Conservation (phyloP, 2,888 invertebrate genomes). For the Amiota communis region DNA sequence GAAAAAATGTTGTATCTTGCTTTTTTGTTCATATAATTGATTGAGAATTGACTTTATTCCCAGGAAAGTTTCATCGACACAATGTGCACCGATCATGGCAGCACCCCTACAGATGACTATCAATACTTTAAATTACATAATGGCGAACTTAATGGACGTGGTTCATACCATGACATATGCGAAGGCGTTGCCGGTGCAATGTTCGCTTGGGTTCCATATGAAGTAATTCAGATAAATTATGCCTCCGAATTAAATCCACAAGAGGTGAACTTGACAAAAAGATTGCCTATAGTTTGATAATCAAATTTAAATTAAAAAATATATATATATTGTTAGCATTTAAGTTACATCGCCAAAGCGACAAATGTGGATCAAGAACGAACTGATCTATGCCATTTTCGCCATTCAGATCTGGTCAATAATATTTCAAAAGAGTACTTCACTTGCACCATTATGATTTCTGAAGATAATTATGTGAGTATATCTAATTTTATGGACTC, state of each 20-base stretch:
- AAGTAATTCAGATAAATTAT: slow-evolving; percentile 55
- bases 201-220: slow-evolving; percentile 67
- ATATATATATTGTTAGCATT: slow-evolving; percentile 46
- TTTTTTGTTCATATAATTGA: not conserved
- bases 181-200: slow-evolving; percentile 49
- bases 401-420: slow-evolving; percentile 64
- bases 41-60: not conserved
- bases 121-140: slow-evolving; percentile 64
- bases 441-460: slow-evolving; percentile 68
- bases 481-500: not conserved
- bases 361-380: slow-evolving; percentile 62
- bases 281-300: not conserved
- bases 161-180: slow-evolving; percentile 60
- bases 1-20: too few relatives aligned
- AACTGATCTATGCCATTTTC: slow-evolving; percentile 68
- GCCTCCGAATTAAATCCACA: slow-evolving; percentile 63
- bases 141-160: slow-evolving; percentile 63
- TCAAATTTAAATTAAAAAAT: not conserved
- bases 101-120: slow-evolving; percentile 54
- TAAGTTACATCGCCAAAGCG: slow-evolving; percentile 68
- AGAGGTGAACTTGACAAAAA: slow-evolving; percentile 49
- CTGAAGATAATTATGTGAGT: slow-evolving; percentile 70
- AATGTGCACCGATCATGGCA: slow-evolving; percentile 65
- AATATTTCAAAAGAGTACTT: slow-evolving; percentile 59
- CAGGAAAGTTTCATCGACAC: slow-evolving; percentile 65